Evolutionary conservation across 37 sponge, comb jelly and placozoan genomes (phyloP), one percentile per base, ranked within the genome.

Genomic region (Bolinopsis microptera): DNA sequence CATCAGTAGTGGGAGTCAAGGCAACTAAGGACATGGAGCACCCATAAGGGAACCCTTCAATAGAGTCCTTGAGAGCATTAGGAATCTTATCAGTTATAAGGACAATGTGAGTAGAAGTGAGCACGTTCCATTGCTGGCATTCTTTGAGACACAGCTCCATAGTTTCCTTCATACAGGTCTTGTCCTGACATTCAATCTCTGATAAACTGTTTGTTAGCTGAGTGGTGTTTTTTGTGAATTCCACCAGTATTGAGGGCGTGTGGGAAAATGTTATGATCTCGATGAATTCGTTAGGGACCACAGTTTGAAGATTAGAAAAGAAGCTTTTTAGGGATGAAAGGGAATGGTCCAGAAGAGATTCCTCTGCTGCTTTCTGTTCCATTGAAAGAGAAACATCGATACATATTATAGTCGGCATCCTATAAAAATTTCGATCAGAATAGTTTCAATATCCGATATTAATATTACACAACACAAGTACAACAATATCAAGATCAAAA

Each of bases 331-430:
- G 61, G 35, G 90, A 39, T 9, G 90, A 1, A 86, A 41, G 38
- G 25, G 90, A 24, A 23, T 86, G 61, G 16, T 8, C 32, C n/a
- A 86, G 61, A 13, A 86, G 48, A 25, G 48, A 27, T 0, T 41
- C 31, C 0, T 86, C 61, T 24, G 41, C 90, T 24, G 36, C 32
- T 41, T 28, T 24, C n/a, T 26, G 90, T 48, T 39, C 41, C 90
- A 86, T 86, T 3, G 90, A 86, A 22, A 86, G 35, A 9, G 90
- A 86, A 0, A 86, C 90, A 34, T 86, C 90, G 40, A 86, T 13
- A 27, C 90, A 86, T 86, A 86, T 86, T 28, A 86, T 5, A 3
- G 90, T 86, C 30, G 90, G 90, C 90, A 86, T 86, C 61, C 61
- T 86, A 40, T 36, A 2, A 33, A 80, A 22, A 21, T n/a, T 72